phyloP scores from a whole-genome alignment of 2,797 vertebrate species.

The Pangasius djambal region DNA sequence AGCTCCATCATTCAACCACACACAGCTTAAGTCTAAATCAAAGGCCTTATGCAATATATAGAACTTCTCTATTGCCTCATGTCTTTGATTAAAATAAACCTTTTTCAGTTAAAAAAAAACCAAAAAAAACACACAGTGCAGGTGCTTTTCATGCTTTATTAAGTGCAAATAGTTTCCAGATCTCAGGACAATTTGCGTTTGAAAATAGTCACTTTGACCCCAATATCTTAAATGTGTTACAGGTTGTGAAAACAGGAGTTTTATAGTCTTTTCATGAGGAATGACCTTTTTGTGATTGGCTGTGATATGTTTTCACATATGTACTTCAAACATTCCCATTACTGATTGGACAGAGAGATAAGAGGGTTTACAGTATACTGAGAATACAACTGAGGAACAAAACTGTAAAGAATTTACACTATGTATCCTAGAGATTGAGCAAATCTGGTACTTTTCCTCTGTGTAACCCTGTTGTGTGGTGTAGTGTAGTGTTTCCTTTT shows the following conservation, averaged over 20 bases:
- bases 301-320: conserved; percentile 51
- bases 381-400: neutral
- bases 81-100: conserved; percentile 45
- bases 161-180: conserved; percentile 58
- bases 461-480: neutral
- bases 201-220: conserved; percentile 44
- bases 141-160: conserved; percentile 56
- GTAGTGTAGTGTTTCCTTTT: neutral
- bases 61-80: conserved; percentile 1
- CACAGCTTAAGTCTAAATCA: conserved; percentile 22
- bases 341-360: conserved; percentile 8
- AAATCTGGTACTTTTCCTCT: neutral
- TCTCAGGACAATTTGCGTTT: conserved; percentile 51
- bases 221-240: conserved; percentile 56
- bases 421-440: neutral
- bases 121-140: conserved; percentile 44
- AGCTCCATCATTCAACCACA: conserved; percentile 8
- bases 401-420: conserved; percentile 3
- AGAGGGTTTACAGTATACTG: neutral
- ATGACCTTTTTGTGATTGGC: conserved; percentile 45
- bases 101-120: neutral
- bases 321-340: conserved; percentile 23
- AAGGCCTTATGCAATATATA: conserved; percentile 16
- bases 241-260: conserved; percentile 54
- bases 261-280: conserved; percentile 44